These are phyloP conservation scores for Leuctra nigra DNA, from an alignment of 2,888 invertebrate species.

Conservation along the genomic window DNA sequence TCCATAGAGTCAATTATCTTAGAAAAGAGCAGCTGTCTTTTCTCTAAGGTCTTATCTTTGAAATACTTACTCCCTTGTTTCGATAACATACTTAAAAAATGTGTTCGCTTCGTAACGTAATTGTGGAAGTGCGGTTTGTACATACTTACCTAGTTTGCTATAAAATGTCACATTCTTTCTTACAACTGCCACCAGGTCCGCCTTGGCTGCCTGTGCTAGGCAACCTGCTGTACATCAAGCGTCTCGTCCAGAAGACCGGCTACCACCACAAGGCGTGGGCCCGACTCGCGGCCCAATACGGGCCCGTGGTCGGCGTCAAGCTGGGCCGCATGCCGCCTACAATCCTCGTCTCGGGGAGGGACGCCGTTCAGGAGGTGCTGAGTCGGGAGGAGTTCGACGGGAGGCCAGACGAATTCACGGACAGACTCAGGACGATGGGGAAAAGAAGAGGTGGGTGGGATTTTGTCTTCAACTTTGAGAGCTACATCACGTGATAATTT, in stretches of 20 bases:
- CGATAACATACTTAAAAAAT: no score
- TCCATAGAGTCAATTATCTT: no score
- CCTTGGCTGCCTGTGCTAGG: conserved; percentile 23
- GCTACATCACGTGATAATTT: no score
- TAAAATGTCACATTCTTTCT: no score
- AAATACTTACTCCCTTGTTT: no score
- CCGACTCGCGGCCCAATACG: conserved; percentile 52
- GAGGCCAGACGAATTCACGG: conserved; percentile 58
- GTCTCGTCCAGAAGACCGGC: conserved; percentile 37
- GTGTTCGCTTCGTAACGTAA: no score
- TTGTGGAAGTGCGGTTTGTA: no score
- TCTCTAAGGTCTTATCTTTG: no score
- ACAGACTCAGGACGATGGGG: conserved; percentile 56
- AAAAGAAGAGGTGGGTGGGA: conserved; percentile 44
- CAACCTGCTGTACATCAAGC: conserved; percentile 13
- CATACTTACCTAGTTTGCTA: no score
- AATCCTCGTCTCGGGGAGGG: conserved; percentile 57
- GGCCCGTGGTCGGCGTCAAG: conserved; percentile 61
- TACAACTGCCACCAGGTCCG: conserved; percentile 25
- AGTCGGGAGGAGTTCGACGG: conserved; percentile 53
- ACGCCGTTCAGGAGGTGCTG: conserved; percentile 46
- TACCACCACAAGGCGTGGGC: conserved; percentile 62
- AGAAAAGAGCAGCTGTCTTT: no score
- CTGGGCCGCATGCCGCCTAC: conserved; percentile 66
- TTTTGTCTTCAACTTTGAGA: no score